Evolutionary conservation across 2,888 invertebrate species (phyloP).

Genomic region (Drosophila meridionalis): DNA sequence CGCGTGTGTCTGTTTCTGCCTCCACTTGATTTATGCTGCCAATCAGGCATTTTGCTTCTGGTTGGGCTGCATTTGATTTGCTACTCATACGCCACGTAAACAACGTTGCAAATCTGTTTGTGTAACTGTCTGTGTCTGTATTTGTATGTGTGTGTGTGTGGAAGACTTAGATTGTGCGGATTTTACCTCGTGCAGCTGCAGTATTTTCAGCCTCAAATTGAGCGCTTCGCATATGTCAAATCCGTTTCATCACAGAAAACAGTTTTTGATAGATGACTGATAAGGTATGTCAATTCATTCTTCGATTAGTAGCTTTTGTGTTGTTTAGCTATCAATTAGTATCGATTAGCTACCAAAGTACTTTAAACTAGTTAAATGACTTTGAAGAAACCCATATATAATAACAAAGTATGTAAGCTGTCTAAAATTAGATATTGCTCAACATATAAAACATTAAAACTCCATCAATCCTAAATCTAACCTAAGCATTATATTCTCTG

Average conservation of each 20-base stretch:
- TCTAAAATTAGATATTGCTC: too few relatives aligned
- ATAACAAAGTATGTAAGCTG: too few relatives aligned
- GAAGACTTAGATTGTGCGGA: not conserved
- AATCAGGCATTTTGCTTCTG: constrained; percentile 75
- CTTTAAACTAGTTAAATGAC: not conserved
- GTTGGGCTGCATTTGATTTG: constrained; percentile 69
- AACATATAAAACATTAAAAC: not conserved
- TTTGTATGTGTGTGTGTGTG: not conserved
- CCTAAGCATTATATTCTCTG: too few relatives aligned
- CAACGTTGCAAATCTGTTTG: constrained; percentile 68
- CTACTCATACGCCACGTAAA: constrained; percentile 78
- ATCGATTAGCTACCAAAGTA: not conserved
- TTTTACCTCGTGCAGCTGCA: constrained; percentile 1
- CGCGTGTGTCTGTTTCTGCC: not conserved
- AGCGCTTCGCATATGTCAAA: not conserved
- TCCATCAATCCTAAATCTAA: not conserved
- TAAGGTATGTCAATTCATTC: not conserved
- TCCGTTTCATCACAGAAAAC: constrained; percentile 20
- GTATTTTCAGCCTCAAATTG: not conserved
- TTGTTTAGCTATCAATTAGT: not conserved
- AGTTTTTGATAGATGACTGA: constrained; percentile 2
- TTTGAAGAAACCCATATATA: not conserved
- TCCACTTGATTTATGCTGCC: constrained; percentile 75
- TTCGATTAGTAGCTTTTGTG: not conserved
- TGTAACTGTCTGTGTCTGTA: not conserved